These are phyloP conservation scores for Heliconius ethilla DNA, from an alignment of 2,888 invertebrate genomes.

Conservation along the genomic window DNA sequence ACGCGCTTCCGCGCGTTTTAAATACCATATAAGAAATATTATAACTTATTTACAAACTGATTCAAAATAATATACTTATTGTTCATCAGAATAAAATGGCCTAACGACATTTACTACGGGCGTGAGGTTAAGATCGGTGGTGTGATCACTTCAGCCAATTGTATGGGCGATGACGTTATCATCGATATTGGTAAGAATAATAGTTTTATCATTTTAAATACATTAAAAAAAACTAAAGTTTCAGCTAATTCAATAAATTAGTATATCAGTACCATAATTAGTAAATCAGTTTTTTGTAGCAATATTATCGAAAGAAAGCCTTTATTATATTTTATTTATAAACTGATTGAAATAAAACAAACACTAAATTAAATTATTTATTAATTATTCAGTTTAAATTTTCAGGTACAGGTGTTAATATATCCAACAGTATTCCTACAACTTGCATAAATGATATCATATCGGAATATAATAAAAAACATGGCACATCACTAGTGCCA, in stretches of 20 bases:
- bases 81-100: conserved; percentile 95
- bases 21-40: too few species aligned
- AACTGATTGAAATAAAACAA: too few species aligned
- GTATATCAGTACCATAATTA: too few species aligned
- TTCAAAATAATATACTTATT: conserved; percentile 45
- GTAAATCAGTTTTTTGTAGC: too few species aligned
- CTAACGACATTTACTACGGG: conserved; percentile 96
- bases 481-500: conserved; percentile 58
- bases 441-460: conserved; percentile 94
- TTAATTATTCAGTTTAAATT: background rate
- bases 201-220: too few species aligned
- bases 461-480: conserved; percentile 81
- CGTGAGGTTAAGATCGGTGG: conserved; percentile 94
- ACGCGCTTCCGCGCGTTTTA: too few species aligned
- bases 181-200: conserved; percentile 86
- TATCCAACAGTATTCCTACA: conserved; percentile 92
- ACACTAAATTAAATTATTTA: background rate
- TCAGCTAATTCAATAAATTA: too few species aligned
- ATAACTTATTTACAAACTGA: background rate
- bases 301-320: too few species aligned
- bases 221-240: too few species aligned
- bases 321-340: too few species aligned
- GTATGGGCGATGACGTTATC: conserved; percentile 80
- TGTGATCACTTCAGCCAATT: conserved; percentile 87
- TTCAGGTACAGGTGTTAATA: conserved; percentile 92